Percentiles rank a stretch among this genome's conserved stretches.
Evolutionary conservation across 2,888 invertebrate species (phyloP).

Genomic region (Nudaria mundana): DNA sequence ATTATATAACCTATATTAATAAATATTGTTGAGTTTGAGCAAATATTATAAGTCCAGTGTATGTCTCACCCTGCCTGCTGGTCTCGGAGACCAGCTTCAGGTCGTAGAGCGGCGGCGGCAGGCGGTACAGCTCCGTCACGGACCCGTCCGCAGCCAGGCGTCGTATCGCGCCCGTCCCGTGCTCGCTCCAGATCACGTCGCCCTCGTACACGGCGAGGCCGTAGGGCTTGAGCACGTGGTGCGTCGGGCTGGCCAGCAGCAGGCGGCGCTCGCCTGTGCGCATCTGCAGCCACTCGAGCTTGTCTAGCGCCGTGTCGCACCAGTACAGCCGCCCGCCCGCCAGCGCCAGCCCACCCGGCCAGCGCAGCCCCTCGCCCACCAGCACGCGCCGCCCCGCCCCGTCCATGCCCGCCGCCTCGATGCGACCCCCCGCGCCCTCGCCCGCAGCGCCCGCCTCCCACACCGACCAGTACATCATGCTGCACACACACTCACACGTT

Average conservation of each 20-base stretch:
- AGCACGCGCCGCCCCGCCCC: conserved; percentile 83
- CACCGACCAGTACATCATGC: conserved; percentile 88
- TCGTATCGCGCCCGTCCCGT: conserved; percentile 83
- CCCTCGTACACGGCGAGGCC: conserved; percentile 84
- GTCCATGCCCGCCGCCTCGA: conserved; percentile 88
- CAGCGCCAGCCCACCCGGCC: conserved; percentile 88
- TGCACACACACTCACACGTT: conserved; percentile 30
- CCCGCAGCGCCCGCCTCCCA: conserved; percentile 79
- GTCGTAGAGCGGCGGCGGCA: conserved; percentile 85
- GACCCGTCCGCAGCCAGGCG: conserved; percentile 83
- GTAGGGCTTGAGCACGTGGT: conserved; percentile 83
- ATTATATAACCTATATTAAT: no score
- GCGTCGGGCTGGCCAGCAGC: conserved; percentile 60
- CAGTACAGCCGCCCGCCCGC: conserved; percentile 53
- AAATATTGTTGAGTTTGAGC: no score
- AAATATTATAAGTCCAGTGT: no score
- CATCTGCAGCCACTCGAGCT: conserved; percentile 81
- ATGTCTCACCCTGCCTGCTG: conserved; percentile 76
- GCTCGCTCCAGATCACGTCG: conserved; percentile 87
- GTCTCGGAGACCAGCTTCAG: conserved; percentile 84
- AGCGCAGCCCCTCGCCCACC: conserved; percentile 78
- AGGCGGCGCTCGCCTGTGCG: conserved; percentile 46
- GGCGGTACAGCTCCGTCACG: conserved; percentile 72
- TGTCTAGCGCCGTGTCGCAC: conserved; percentile 86
- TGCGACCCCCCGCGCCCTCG: conserved; percentile 72